Evolutionary conservation across 2,113 vertebrate species (phyloP).

Genomic region (Podarcis cretensis): DNA sequence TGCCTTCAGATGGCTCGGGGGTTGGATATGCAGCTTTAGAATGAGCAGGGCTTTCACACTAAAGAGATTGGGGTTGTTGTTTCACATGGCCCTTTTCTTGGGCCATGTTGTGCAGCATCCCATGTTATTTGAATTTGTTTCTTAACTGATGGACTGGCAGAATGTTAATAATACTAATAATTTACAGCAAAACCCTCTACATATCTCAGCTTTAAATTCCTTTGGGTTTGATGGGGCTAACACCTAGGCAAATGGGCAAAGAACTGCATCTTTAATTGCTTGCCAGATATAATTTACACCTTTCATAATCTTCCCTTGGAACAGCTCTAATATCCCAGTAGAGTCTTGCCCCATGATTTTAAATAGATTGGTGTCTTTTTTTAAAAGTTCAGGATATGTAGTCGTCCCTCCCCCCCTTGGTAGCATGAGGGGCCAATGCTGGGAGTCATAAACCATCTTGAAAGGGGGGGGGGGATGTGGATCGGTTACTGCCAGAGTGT

Average conservation of each 20-base stretch:
- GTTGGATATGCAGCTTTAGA: too few species aligned
- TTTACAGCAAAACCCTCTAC: neutral
- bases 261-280: neutral
- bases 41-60: neutral
- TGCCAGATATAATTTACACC: slow-evolving; percentile 30
- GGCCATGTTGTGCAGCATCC: neutral
- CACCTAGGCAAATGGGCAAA: neutral
- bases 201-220: neutral
- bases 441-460: slow-evolving; percentile 60
- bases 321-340: slow-evolving; percentile 47
- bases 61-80: neutral
- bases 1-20: too few species aligned
- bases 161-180: neutral
- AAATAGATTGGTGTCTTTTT: slow-evolving; percentile 41
- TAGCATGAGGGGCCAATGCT: slow-evolving; percentile 50
- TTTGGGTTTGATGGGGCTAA: neutral
- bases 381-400: slow-evolving; percentile 53
- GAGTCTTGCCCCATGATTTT: slow-evolving; percentile 58
- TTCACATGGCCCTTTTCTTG: neutral
- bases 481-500: slow-evolving; percentile 48
- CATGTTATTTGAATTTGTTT: fast-evolving
- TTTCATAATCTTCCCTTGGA: slow-evolving; percentile 25
- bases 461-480: slow-evolving; percentile 43
- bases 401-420: slow-evolving; percentile 19
- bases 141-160: neutral